Base-by-base conservation (phyloP, 2,888 invertebrate species). In the Leptopilina myrica region DNA sequence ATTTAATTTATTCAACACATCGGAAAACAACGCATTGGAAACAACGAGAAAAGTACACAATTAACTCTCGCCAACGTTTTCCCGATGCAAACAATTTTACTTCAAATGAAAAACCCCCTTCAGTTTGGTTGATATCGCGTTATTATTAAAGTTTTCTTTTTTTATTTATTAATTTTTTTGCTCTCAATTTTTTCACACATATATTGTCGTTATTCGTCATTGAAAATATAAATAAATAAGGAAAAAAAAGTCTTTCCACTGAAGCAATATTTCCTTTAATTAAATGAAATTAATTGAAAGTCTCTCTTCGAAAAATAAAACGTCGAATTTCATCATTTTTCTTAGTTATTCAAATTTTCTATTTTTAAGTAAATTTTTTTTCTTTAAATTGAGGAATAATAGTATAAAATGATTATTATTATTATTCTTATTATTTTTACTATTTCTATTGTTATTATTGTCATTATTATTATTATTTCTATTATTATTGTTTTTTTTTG, bases 1-100 rank as follows among this genome's bases (percentile, higher is more conserved):
- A 8, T 49, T 46, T 67, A 67, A 67, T 67, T 67, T 67, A 67
- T 67, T 67, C 67, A 49, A 49, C 49, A 43, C 67, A 49, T 67
- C 11, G 46, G 40, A 59, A 59, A 59, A 59, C 59, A 59, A 46
- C 66, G 46, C 46, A 33, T 43, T 43, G 43, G 6, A 43, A 43
- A 43, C 6, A 67, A 67, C 46, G 15, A 49, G 49, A 67, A 67
- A 67, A 67, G 62, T 12, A 67, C 20, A 67, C 67, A 67, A 67
- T 49, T 67, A 67, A 20, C 67, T 49, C 67, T 49, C 67, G 46
- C 67, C 46, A 49, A 67, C 46, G 49, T 67, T 67, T 67, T 67
- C 67, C 67, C 49, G 67, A 67, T 67, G 67, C 49, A 67, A 67
- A 49, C 46, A 67, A 66, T 49, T 33, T 46, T 20, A n/a, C 15